phyloP scores from a whole-genome alignment of 2,113 vertebrate species.

The Tragelaphus scriptus region DNA sequence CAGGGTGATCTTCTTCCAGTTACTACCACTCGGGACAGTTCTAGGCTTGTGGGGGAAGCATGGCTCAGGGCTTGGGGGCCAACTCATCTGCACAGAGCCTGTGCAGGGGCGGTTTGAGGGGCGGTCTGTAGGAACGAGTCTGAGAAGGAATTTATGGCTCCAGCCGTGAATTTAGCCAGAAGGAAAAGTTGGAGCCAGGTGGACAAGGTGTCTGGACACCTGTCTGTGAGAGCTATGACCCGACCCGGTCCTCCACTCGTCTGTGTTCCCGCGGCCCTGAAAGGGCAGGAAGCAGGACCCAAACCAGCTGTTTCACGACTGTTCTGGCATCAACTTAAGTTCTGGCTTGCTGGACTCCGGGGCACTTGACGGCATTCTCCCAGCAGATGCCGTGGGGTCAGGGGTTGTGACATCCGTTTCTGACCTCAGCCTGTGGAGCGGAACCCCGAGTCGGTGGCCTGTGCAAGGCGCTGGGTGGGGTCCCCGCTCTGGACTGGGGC shows the following conservation, averaged over 20 bases:
- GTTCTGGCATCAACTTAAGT: neutral
- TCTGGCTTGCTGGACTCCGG: neutral
- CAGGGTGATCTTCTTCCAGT: neutral
- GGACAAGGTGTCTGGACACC: neutral
- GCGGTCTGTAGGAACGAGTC: rapidly evolving
- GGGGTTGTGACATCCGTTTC: rapidly evolving
- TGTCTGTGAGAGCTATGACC: neutral
- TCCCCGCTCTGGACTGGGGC: neutral
- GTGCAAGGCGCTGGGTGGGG: neutral
- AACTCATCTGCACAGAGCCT: neutral
- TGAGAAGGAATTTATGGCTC: neutral
- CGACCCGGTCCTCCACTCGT: rapidly evolving
- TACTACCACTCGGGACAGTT: neutral
- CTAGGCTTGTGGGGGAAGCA: rapidly evolving
- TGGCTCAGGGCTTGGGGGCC: rapidly evolving
- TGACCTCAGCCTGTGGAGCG: neutral
- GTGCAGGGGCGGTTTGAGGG: neutral
- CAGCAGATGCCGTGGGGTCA: rapidly evolving
- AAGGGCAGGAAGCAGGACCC: neutral
- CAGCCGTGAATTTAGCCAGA: rapidly evolving
- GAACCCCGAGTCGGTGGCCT: neutral
- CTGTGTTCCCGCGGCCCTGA: rapidly evolving
- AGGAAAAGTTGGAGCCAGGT: rapidly evolving
- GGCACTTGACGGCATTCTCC: neutral
- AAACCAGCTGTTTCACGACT: rapidly evolving